Evolutionary conservation across 2,113 vertebrate species (phyloP).

Genomic region (Percopsis transmontana): DNA sequence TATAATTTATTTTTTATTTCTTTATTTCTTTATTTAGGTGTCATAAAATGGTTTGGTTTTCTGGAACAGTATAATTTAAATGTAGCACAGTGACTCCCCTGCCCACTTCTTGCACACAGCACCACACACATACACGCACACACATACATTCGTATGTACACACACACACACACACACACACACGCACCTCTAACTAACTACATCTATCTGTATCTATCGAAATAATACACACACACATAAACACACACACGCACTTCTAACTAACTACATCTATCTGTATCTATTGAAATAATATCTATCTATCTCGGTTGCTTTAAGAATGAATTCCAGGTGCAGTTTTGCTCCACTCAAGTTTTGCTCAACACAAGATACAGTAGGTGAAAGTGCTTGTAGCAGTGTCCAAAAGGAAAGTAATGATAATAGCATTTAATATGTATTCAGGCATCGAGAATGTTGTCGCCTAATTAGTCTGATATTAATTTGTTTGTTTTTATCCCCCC

Average conservation of each 20-base stretch:
- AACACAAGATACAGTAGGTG: slow-evolving; percentile 27
- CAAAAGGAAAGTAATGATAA: slow-evolving; percentile 57
- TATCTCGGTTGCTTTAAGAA: background rate
- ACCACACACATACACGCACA: slow-evolving; percentile 4
- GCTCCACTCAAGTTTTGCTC: slow-evolving; percentile 5
- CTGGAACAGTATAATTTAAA: background rate
- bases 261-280: background rate
- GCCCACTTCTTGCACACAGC: background rate
- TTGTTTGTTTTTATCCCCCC: slow-evolving; percentile 38
- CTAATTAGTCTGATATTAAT: slow-evolving; percentile 66
- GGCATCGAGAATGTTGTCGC: slow-evolving; percentile 53
- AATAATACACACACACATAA: background rate
- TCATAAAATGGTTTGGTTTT: background rate
- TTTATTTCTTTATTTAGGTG: no score
- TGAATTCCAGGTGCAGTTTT: background rate
- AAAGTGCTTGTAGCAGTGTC: slow-evolving; percentile 32
- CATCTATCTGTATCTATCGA: background rate
- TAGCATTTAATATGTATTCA: slow-evolving; percentile 49
- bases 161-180: slow-evolving; percentile 8
- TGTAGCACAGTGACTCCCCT: background rate
- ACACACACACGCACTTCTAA: background rate
- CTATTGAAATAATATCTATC: background rate
- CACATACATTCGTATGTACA: background rate
- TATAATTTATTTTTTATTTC: no score
- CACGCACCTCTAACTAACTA: background rate